Percentiles rank a stretch among this genome's conserved stretches.
Conservation (phyloP, 2,888 invertebrate genomes). For the Apodemia zela region DNA sequence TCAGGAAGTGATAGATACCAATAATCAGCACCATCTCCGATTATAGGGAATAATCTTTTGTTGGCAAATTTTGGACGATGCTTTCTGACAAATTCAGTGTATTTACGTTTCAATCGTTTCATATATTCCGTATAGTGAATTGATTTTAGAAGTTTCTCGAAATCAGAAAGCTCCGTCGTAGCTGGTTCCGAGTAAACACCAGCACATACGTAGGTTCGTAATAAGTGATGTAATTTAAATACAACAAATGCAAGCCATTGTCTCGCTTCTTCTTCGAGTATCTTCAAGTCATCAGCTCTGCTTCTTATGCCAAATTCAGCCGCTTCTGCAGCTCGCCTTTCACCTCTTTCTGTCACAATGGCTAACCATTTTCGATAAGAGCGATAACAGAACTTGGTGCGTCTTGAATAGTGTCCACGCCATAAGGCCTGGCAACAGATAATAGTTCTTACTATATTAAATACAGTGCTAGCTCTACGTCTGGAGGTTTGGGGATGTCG, state of each 20-base stretch:
- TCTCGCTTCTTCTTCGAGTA: constrained; percentile 66
- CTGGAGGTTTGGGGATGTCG: too few species aligned
- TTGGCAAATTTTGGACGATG: constrained; percentile 64
- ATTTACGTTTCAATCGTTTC: constrained; percentile 61
- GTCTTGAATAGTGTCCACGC: constrained; percentile 65
- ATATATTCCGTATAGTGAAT: constrained; percentile 68
- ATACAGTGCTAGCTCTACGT: too few species aligned
- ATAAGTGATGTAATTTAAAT: constrained; percentile 68
- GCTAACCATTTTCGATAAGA: constrained; percentile 65
- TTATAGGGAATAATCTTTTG: constrained; percentile 66
- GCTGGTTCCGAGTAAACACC: constrained; percentile 62
- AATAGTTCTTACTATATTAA: background rate
- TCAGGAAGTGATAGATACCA: constrained; percentile 74
- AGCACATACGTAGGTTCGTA: constrained; percentile 58
- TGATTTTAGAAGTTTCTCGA: constrained; percentile 65
- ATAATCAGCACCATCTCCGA: constrained; percentile 68
- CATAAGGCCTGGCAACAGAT: constrained; percentile 51
- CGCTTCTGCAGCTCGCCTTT: constrained; percentile 61
- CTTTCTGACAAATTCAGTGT: constrained; percentile 68
- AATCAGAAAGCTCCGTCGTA: constrained; percentile 57
- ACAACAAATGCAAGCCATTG: constrained; percentile 70
- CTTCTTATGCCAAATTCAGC: constrained; percentile 63
- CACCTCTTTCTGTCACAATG: constrained; percentile 58
- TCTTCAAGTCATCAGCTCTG: constrained; percentile 60
- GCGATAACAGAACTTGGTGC: constrained; percentile 61